Conservation (phyloP, 2,888 invertebrate genomes). For the Andrena bicolor region DNA sequence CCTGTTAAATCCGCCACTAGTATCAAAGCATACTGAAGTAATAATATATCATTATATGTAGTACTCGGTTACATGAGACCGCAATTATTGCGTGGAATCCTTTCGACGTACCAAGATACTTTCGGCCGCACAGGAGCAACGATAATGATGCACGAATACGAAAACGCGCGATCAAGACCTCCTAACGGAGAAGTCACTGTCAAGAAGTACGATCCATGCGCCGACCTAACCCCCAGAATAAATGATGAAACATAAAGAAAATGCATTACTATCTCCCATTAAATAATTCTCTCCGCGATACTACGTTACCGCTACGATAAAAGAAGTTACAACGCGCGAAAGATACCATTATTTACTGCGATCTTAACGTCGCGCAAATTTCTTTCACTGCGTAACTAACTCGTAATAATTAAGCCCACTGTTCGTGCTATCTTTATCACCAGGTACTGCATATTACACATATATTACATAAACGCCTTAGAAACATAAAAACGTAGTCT, state of each 20-base stretch:
- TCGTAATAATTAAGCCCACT: neutral
- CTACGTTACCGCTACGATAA: no score
- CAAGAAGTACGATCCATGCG: neutral
- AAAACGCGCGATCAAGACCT: neutral
- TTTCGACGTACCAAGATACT: conserved; percentile 77
- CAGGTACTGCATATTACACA: neutral
- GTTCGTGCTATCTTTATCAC: neutral
- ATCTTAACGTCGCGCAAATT: neutral
- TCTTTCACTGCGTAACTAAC: neutral
- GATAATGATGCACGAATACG: conserved; percentile 67
- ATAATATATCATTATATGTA: conserved; percentile 41
- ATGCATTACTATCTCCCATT: neutral
- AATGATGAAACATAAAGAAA: neutral
- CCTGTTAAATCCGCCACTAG: no score
- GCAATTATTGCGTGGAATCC: conserved; percentile 62
- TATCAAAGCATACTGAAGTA: neutral
- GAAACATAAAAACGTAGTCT: conserved; percentile 9
- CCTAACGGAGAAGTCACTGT: no score
- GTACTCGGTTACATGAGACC: conserved; percentile 77
- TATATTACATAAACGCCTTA: conserved; percentile 15
- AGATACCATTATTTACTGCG: neutral
- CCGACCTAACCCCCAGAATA: neutral
- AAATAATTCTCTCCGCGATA: neutral
- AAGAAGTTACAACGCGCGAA: neutral
- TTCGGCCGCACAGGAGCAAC: conserved; percentile 75